These are phyloP conservation scores for Zophobas morio DNA, from an alignment of 1,140 invertebrate species.

Conservation along the genomic window DNA sequence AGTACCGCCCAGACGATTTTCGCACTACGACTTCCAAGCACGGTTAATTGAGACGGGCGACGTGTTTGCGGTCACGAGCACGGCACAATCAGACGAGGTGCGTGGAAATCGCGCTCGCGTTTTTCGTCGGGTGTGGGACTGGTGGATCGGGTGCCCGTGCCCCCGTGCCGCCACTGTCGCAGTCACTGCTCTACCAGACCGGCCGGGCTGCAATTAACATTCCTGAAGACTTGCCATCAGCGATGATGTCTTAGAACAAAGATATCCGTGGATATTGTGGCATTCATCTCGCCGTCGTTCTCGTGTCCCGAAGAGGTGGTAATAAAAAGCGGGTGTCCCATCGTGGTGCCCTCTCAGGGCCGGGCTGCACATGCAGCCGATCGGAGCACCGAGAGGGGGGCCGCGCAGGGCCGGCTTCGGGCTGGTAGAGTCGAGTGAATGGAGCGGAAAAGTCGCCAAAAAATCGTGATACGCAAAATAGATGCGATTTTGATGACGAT, in stretches of 20 bases:
- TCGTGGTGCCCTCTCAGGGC: constrained; percentile 3
- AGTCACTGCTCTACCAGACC: constrained; percentile 56
- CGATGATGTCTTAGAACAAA: constrained; percentile 62
- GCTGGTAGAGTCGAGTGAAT: background rate
- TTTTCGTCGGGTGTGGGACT: no score
- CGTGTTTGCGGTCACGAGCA: no score
- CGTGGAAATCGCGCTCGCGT: no score
- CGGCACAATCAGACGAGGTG: no score
- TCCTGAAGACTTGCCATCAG: constrained; percentile 62
- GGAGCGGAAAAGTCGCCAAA: background rate
- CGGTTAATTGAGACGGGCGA: no score
- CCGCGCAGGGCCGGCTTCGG: background rate
- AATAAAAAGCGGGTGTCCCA: constrained; percentile 19
- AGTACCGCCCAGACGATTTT: no score
- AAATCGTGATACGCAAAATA: no score
- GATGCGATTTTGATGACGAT: no score
- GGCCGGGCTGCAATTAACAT: constrained; percentile 62
- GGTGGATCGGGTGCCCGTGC: no score
- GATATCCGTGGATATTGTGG: constrained; percentile 59
- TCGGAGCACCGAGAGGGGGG: constrained; percentile 45
- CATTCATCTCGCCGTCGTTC: constrained; percentile 15
- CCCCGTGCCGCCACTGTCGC: no score
- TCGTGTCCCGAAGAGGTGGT: constrained; percentile 1
- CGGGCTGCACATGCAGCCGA: constrained; percentile 5
- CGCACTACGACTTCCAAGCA: no score